A percentile compares a stretch with the other conserved stretches of the same genome.
Conservation (phyloP, 2,888 invertebrate genomes). For the Idaea aversata region DNA sequence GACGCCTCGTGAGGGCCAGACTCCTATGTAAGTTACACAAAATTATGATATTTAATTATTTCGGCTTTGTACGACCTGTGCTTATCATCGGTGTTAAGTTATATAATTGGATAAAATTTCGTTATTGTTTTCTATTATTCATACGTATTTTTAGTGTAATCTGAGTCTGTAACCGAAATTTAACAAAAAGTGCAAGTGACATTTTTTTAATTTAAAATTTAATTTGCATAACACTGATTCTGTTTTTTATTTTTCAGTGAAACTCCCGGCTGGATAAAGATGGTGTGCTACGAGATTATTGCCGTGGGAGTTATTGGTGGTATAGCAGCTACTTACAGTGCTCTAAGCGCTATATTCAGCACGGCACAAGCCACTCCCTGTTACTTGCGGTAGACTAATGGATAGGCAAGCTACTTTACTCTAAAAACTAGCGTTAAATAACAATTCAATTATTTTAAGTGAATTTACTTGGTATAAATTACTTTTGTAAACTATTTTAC, state of each 20-base stretch:
- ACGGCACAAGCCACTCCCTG: constrained; percentile 63
- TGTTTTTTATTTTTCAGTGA: constrained; percentile 64
- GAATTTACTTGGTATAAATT: too few species aligned
- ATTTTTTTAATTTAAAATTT: too few species aligned
- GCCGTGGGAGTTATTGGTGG: constrained; percentile 81
- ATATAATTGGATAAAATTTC: not conserved
- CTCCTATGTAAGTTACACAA: constrained; percentile 45
- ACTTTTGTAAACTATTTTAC: too few species aligned
- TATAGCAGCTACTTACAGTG: constrained; percentile 81
- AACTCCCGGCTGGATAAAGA: constrained; percentile 78
- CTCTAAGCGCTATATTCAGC: constrained; percentile 78
- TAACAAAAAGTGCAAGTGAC: too few species aligned
- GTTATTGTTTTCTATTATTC: not conserved
- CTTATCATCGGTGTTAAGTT: too few species aligned
- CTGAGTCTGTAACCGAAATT: too few species aligned
- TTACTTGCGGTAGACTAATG: constrained; percentile 44
- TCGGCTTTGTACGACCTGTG: too few species aligned
- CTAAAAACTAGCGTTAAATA: not conserved
- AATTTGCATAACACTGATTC: not conserved
- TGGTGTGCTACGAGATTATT: constrained; percentile 82
- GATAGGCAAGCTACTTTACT: not conserved
- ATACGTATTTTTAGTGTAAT: too few species aligned
- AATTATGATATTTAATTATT: too few species aligned
- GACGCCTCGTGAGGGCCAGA: constrained; percentile 47
- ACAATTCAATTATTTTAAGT: too few species aligned